Percentiles rank a stretch among this genome's conserved stretches.
These are phyloP conservation scores for Orbicella faveolata DNA, from an alignment of 64 coral and sea anemone genomes.

Conservation along the genomic window DNA sequence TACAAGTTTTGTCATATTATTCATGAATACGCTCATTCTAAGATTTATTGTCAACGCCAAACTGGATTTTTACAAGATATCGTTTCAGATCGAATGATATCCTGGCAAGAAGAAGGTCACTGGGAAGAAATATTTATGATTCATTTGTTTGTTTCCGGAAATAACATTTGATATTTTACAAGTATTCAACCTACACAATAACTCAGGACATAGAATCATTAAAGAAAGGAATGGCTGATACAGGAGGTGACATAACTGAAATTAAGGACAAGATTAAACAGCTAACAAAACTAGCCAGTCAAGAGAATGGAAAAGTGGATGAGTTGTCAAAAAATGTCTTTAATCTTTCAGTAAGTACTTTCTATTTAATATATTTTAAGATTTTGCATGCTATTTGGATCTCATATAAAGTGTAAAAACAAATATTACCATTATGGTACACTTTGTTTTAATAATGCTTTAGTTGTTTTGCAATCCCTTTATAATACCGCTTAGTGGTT, in stretches of 20 bases:
- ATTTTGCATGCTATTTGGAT: no score
- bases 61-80: no score
- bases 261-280: slow-evolving; percentile 63
- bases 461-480: no score
- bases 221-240: slow-evolving; percentile 73
- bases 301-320: slow-evolving; percentile 31
- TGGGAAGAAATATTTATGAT: neutral
- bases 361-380: no score
- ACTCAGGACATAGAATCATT: slow-evolving; percentile 46
- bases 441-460: no score
- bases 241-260: slow-evolving; percentile 58
- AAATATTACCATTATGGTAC: no score
- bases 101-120: neutral
- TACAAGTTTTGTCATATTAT: no score
- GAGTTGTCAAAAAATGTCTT: slow-evolving; percentile 18
- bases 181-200: neutral
- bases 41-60: no score
- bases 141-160: neutral
- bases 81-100: no score
- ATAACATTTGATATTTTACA: neutral
- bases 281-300: slow-evolving; percentile 33
- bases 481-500: no score
- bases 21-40: no score
- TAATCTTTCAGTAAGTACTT: slow-evolving; percentile 63
- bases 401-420: no score